Percentiles rank a stretch among this genome's conserved stretches.
Conservation (phyloP, 2,113 vertebrate species). For the Balaenoptera acutorostrata region DNA sequence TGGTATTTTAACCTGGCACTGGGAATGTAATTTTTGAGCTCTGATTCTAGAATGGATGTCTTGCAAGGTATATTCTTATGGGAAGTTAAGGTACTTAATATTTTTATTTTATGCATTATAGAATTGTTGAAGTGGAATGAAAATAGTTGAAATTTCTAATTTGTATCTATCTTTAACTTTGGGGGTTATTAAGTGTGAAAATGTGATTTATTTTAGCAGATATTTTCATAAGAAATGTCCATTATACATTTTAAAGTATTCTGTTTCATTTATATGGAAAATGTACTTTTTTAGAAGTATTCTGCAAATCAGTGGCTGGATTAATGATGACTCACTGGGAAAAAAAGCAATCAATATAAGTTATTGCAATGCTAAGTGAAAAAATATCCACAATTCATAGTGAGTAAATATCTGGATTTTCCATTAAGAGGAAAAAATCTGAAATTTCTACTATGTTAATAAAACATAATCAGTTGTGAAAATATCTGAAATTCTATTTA, state of each 20-base stretch:
- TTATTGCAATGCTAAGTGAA: not conserved
- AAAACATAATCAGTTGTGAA: not conserved
- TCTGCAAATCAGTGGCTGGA: not conserved
- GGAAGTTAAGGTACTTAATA: not conserved
- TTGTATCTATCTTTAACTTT: not conserved
- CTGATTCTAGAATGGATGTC: not conserved
- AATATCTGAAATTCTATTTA: not conserved
- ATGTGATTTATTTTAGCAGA: not conserved
- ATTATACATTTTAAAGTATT: not conserved
- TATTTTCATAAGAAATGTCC: not conserved
- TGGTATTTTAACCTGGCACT: not conserved
- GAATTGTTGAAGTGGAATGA: not conserved
- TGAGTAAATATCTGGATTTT: not conserved
- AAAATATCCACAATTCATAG: not conserved
- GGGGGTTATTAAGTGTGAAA: not conserved
- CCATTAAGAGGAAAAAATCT: not conserved
- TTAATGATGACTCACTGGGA: not conserved
- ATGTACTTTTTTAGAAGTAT: not conserved
- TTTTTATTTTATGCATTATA: not conserved
- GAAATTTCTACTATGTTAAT: not conserved
- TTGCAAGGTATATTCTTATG: not conserved
- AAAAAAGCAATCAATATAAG: not conserved
- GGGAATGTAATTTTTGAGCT: not conserved
- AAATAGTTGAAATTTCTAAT: not conserved
- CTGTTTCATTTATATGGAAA: not conserved